These are phyloP conservation scores for Mythimna pallens DNA, from an alignment of 2,888 invertebrate species.

Conservation along the genomic window DNA sequence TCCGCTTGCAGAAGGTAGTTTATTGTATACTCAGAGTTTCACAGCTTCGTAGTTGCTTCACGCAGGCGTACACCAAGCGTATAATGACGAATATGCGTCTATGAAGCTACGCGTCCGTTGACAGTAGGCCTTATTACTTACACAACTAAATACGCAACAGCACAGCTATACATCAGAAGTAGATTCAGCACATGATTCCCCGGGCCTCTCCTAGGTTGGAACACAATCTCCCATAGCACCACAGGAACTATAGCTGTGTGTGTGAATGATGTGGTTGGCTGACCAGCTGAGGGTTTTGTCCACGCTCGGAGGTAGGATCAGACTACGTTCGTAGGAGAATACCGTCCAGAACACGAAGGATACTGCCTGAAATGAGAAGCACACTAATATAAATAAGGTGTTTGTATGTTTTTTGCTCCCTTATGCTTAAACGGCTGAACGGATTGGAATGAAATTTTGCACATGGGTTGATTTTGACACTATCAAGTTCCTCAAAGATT, in stretches of 20 bases:
- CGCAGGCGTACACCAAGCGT: no score
- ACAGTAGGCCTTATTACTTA: constrained; percentile 16
- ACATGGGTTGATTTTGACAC: no score
- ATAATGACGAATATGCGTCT: no score
- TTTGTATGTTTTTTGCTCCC: no score
- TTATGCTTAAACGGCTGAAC: no score
- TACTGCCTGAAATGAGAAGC: constrained; percentile 66
- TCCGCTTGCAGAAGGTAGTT: no score
- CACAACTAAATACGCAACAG: constrained; percentile 25
- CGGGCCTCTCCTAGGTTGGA: constrained; percentile 29
- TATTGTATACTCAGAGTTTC: no score
- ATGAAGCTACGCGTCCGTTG: no score
- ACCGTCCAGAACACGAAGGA: constrained; percentile 69
- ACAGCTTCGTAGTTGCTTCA: no score
- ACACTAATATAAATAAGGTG: no score
- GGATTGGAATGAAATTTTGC: no score
- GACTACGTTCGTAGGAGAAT: constrained; percentile 67
- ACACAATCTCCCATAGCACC: constrained; percentile 66
- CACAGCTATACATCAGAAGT: constrained; percentile 21
- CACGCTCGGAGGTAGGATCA: constrained; percentile 67
- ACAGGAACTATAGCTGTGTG: constrained; percentile 59
- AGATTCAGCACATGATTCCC: constrained; percentile 19
- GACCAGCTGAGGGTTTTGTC: constrained; percentile 47
- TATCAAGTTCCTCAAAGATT: no score
- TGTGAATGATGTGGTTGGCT: constrained; percentile 71